Evolutionary conservation across 2,888 invertebrate species (phyloP).

Genomic region (Chrysina gloriosa): DNA sequence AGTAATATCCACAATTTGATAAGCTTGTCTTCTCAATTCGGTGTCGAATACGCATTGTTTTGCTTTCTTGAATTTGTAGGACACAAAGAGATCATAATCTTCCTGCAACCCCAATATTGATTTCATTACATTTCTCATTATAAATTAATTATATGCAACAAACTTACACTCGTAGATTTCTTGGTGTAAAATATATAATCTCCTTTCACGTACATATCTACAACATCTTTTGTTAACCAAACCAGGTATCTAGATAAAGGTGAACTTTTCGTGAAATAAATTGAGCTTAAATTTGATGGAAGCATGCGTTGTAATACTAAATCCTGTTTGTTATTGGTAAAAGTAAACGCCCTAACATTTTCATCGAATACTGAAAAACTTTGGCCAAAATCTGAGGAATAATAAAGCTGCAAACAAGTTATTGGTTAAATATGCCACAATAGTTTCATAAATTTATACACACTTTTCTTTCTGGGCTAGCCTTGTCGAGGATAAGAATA

Average conservation of each 20-base stretch:
- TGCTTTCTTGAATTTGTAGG: slow-evolving; percentile 79
- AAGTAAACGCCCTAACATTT: slow-evolving; percentile 83
- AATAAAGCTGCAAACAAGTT: slow-evolving; percentile 73
- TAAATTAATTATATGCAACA: background rate
- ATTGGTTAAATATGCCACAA: slow-evolving; percentile 34
- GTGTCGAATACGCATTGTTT: slow-evolving; percentile 81
- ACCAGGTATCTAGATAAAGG: slow-evolving; percentile 51
- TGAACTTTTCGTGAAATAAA: slow-evolving; percentile 62
- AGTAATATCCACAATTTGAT: slow-evolving; percentile 86
- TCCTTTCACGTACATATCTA: slow-evolving; percentile 85
- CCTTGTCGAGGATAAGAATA: slow-evolving; percentile 82
- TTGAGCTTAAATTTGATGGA: slow-evolving; percentile 70
- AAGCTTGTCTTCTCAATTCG: slow-evolving; percentile 73
- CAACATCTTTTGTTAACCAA: slow-evolving; percentile 69
- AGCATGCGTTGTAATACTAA: slow-evolving; percentile 79
- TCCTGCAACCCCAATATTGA: slow-evolving; percentile 54
- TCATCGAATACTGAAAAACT: slow-evolving; percentile 77
- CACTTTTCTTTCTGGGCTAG: slow-evolving; percentile 66
- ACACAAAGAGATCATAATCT: slow-evolving; percentile 78
- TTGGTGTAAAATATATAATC: slow-evolving; percentile 89
- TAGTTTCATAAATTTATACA: slow-evolving; percentile 7
- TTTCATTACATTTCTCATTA: background rate
- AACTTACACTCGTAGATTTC: slow-evolving; percentile 71
- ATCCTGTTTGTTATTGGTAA: slow-evolving; percentile 70
- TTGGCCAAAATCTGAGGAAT: slow-evolving; percentile 80